Conservation (phyloP, 2,797 vertebrate genomes). For the Enteromius mattozi region DNA sequence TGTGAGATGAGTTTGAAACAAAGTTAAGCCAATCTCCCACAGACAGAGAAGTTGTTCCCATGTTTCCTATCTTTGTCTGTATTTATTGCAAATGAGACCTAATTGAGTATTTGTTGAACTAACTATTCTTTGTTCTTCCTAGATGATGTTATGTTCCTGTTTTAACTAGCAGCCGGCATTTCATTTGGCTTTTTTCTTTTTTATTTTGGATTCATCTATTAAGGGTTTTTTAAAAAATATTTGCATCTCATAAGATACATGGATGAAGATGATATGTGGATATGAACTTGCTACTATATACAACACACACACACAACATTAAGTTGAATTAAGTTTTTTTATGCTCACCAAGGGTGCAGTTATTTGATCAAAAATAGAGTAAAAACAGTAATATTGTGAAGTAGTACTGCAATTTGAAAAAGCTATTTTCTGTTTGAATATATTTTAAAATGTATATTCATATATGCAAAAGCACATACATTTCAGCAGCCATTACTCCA, state of each 20-base stretch:
- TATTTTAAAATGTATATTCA: background rate
- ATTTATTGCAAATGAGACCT: background rate
- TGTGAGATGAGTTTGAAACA: constrained; percentile 6
- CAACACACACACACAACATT: too few species aligned
- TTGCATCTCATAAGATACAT: too few species aligned
- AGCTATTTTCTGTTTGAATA: too few species aligned
- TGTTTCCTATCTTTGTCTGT: background rate
- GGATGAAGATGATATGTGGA: too few species aligned
- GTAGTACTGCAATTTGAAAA: too few species aligned
- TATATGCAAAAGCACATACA: background rate
- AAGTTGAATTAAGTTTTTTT: too few species aligned
- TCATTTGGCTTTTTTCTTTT: background rate
- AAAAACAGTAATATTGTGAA: too few species aligned
- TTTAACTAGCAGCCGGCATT: background rate
- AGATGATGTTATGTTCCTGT: background rate
- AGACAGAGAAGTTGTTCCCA: background rate
- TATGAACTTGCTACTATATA: too few species aligned
- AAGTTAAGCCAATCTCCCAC: background rate
- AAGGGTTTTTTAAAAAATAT: background rate
- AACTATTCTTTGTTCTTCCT: background rate
- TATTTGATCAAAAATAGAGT: too few species aligned
- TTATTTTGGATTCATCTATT: background rate
- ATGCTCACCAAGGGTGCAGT: too few species aligned
- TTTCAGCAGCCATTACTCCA: background rate
- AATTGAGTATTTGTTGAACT: background rate